Evolutionary conservation across 1,140 invertebrate genomes (phyloP), one percentile per base, ranked within the genome.

Genomic region (Psilanteris sp.): DNA sequence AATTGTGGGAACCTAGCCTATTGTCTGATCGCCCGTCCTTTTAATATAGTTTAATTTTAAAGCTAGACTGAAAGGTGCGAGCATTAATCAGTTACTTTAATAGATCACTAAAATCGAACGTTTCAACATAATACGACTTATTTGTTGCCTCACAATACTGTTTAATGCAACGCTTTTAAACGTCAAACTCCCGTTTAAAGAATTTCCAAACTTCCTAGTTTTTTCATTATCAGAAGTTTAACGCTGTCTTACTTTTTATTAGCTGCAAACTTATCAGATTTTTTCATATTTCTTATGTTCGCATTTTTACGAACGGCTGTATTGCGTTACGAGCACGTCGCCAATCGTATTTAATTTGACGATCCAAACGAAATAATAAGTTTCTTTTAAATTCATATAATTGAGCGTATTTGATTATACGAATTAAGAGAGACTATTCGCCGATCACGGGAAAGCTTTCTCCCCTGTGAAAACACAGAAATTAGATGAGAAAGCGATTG

Each of bases 151-250:
- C n/a, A n/a, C n/a, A n/a, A n/a, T n/a, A n/a, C n/a, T n/a, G n/a
- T n/a, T n/a, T n/a, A n/a, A n/a, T n/a, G 5, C 18, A 48, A 37
- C 9, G 57, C n/a, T 48, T 62, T 24, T 4, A 18, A 48, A 44
- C 9, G 41, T 61, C 43, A 27, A 36, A 48, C 43, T 37, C 15
- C 1, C 20, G 7, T 32, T 52, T 26, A 26, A 43, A 43, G 59
- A 52, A 52, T 64, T 41, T 37, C 18, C 5, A 48, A 64, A 52
- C 22, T 44, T 62, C 14, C 4, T 6, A 9, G 0, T 36, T 52
- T 24, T 24, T 26, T 10, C n/a, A 14, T 22, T 13, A 22, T 10
- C 31, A 57, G 31, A 44, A 57, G 16, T 44, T 57, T 20, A 13
- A 15, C 10, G 5, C 27, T 13, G 36, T 8, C 10, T 4, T 13